These are phyloP conservation scores for Lineus longissimus DNA, from an alignment of 1,140 invertebrate genomes.

Conservation along the genomic window DNA sequence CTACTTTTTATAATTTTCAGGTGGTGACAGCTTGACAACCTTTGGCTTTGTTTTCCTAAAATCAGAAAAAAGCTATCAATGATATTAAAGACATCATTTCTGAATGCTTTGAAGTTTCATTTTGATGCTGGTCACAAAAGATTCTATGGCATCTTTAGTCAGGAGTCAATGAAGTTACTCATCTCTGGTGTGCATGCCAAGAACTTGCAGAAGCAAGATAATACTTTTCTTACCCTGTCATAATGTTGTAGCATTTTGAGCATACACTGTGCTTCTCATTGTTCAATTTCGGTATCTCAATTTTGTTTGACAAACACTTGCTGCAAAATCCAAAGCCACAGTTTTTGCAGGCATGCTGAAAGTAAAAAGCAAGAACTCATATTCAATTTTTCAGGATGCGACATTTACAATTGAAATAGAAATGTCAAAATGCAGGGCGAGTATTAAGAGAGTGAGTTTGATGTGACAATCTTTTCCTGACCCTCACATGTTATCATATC, in stretches of 20 bases:
- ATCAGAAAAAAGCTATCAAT: constrained; percentile 6
- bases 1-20: constrained; percentile 26
- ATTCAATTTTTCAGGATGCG: too few species aligned
- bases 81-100: too few species aligned
- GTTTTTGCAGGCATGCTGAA: constrained; percentile 50
- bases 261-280: constrained; percentile 48
- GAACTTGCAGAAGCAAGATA: too few species aligned
- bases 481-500: too few species aligned
- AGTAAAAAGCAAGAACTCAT: constrained; percentile 8
- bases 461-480: too few species aligned
- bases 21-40: constrained; percentile 16
- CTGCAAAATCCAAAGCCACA: constrained; percentile 53
- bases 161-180: too few species aligned
- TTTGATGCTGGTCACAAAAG: too few species aligned
- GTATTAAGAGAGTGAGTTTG: too few species aligned
- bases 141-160: too few species aligned
- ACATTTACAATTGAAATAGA: too few species aligned
- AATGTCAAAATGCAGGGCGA: too few species aligned
- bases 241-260: constrained; percentile 26
- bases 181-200: background rate
- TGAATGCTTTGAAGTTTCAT: too few species aligned
- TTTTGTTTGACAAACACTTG: constrained; percentile 43
- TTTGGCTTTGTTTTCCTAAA: constrained; percentile 22
- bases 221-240: constrained; percentile 20
- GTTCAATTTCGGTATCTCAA: constrained; percentile 38